Evolutionary conservation across 2,113 vertebrate species (phyloP), one percentile per base, ranked within the genome.

Genomic region (Podilymbus podiceps): DNA sequence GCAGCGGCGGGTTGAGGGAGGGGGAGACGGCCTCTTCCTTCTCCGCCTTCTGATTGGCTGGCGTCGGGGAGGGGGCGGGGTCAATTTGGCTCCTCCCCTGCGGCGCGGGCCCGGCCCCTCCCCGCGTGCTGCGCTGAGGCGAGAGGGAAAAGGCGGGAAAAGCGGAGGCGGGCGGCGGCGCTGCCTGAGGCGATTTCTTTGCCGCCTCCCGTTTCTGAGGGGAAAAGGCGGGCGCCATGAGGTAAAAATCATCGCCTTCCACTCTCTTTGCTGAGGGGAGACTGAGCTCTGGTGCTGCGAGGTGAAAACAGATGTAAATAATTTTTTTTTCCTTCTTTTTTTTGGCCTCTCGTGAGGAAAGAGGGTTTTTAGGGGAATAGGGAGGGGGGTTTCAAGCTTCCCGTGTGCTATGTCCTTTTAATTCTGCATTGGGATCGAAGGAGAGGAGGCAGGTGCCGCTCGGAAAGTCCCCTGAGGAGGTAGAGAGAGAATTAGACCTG

Each of bases 1-100:
- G 12, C 40, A 6, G 15, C 4, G 0, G 4, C 1, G 0, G 1
- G 2, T n/a, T 2, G 21, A 30, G 17, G 47, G 4, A 1, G 30
- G 2, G 25, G 73, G 22, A 1, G 46, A 35, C 0, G 25, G 17
- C 3, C 7, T 27, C 11, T 2, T 10, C 1, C 5, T 2, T 1
- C 0, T 5, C 8, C 5, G 15, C 19, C 5, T 63, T 14, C 5
- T 31, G 74, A 96, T 94, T 97, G 96, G 97, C 40, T 27, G 60
- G 3, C 0, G 15, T 1, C 2, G 5, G 3, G 9, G 16, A 7
- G 4, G 44, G 69, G 88, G 78, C 4, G 85, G 62, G 35, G 47
- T 8, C 2, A 35, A 0, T 0, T 10, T 6, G 15, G 66, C 5
- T 24, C 13, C 24, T 8, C 27, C 30, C 6, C 10, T 11, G 5